Base-by-base conservation (phyloP, 2,888 invertebrate species). In the Chrysomela aeneicollis region DNA sequence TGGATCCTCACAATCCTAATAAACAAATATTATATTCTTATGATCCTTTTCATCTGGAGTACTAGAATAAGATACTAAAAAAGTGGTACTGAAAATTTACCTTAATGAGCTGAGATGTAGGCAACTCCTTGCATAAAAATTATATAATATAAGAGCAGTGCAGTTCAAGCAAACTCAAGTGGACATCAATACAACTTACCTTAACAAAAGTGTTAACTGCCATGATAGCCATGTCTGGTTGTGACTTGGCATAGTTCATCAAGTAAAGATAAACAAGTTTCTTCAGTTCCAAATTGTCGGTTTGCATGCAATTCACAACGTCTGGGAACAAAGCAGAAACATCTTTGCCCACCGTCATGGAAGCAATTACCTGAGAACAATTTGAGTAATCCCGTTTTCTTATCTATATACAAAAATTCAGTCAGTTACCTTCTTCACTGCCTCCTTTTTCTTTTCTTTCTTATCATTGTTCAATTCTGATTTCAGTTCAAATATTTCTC, bases 271-370 rank as follows among this genome's bases (percentile, higher is more conserved):
- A 99, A 1, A 99, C 99, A 55, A 99, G 86, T 79, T 99, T 99
- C 85, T 99, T 99, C 74, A 99, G 84, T 83, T 99, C 99, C 79
- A 99, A 85, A 84, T 99, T 99, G 82, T 99, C 99, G 0, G 99
- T 99, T 85, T 99, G 99, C 98, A 99, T 99, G 82, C 99, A 99
- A 84, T 99, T 99, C 26, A 99, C 98, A 1, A 99, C 99, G 82
- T 99, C 99, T 0, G 99, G 98, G 81, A 99, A 99, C 15, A 99
- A 85, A 0, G 98, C 97, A 0, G 94, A 94, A 0, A 99, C 99
- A 88, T 99, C 99, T 86, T 99, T 99, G 59, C 99, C 99, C 19
- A 99, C 99, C 5, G 99, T 99, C 99, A 99, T 99, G 68, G 97
- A 97, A 21, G 99, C 99, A 80, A 99, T 99, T 18, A 99, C 98